Base-by-base conservation (phyloP, 2,888 invertebrate genomes). In the Pandemis corylana region DNA sequence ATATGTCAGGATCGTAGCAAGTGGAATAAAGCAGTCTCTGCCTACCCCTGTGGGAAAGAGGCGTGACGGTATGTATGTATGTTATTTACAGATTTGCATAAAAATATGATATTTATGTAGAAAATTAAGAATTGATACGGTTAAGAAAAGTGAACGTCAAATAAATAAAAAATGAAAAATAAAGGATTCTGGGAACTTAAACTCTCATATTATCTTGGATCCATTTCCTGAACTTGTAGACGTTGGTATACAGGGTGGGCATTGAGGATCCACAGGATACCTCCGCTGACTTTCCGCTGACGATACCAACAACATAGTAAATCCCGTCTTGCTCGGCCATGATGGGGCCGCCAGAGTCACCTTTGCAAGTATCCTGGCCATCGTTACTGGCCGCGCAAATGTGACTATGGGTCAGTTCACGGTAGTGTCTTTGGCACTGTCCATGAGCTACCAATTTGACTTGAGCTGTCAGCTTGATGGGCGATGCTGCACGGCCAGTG, bases 211-310 rank as follows among this genome's bases (percentile, higher is more conserved):
- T 36, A 12, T 68, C 6, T 28, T 59, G 28, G 9, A 73, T 68
- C 73, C 68, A 73, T 13, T 59, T 64, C 9, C 51, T 56, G 7
- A 64, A 72, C 9, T 53, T 20, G 36, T 36, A 73, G 13, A 73
- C 73, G 20, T 68, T 73, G 20, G 73, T 73, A 4, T 73, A 73
- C 15, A 73, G 56, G 44, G 63, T 9, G n/a, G 73, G 73, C 36
- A 42, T 13, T 0, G 36, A 41, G 0, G 44, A 41, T 7, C 68
- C 68, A 20, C 73, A 73, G 5, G 28, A 0, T 6, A 20, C 7
- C 0, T 6, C 0, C 0, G 51, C 3, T 10, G 46, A 13, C 1
- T 70, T 70, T 0, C 68, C 73, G 4, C 73, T 73, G 5, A 73
- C 73, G 12, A 73, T 49, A 5, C 68, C 73, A 46, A 64, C 64